Conservation (phyloP, 2,797 vertebrate genomes). For the Salmo trutta region DNA sequence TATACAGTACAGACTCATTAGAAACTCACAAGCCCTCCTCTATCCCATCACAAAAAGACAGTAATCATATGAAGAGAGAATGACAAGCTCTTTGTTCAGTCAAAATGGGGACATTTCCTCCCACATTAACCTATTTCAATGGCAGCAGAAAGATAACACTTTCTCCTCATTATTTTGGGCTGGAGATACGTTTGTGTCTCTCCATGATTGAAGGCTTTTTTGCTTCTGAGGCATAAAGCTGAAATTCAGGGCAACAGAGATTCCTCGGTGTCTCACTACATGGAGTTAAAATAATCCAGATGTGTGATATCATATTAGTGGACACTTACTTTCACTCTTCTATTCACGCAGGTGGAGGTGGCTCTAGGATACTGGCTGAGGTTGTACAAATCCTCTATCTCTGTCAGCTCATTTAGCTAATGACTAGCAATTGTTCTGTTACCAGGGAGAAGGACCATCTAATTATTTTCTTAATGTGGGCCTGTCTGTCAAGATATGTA, state of each 20-base stretch:
- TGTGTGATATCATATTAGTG: not conserved
- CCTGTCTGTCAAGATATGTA: slow-evolving; percentile 4
- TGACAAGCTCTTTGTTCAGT: slow-evolving; percentile 22
- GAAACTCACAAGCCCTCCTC: not conserved
- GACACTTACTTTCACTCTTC: not conserved
- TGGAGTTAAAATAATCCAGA: not conserved
- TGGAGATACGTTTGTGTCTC: not conserved
- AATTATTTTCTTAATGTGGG: slow-evolving; percentile 13
- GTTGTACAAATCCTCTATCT: not conserved
- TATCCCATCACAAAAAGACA: not conserved
- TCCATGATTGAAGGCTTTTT: not conserved
- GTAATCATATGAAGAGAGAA: slow-evolving; percentile 7
- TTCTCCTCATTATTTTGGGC: slow-evolving; percentile 7
- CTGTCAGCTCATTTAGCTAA: slow-evolving; percentile 1
- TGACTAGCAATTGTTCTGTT: slow-evolving; percentile 4
- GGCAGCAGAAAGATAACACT: slow-evolving; percentile 4
- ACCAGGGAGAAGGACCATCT: slow-evolving; percentile 9
- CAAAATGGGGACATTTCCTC: slow-evolving; percentile 10
- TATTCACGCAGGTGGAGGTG: not conserved
- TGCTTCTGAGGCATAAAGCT: not conserved
- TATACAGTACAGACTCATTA: not conserved
- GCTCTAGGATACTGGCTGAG: not conserved
- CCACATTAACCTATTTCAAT: slow-evolving; percentile 9
- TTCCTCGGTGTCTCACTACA: not conserved
- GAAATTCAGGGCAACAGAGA: not conserved